These are phyloP conservation scores for Microctenopoma steveboyesi DNA, from an alignment of 2,797 vertebrate genomes.

Conservation along the genomic window DNA sequence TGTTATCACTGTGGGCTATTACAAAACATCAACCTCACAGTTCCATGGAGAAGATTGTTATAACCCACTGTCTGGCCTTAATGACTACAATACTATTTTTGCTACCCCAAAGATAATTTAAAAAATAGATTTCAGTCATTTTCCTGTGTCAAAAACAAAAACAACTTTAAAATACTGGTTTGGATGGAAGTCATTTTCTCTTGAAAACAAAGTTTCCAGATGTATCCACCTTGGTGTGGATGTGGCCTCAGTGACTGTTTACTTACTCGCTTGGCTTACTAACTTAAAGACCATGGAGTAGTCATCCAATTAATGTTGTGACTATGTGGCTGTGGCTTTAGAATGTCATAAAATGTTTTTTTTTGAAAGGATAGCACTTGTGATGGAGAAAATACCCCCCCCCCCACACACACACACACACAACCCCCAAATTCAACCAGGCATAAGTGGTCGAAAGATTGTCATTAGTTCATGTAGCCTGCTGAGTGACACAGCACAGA, in stretches of 20 bases:
- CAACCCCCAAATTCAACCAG: background rate
- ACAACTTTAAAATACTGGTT: slow-evolving; percentile 27
- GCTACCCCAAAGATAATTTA: background rate
- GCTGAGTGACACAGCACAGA: slow-evolving; percentile 70
- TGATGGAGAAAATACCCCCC: slow-evolving; percentile 25
- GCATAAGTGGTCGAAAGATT: slow-evolving; percentile 29
- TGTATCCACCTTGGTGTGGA: slow-evolving; percentile 59
- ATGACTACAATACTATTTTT: background rate
- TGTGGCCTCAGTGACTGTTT: slow-evolving; percentile 58
- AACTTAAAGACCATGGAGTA: slow-evolving; percentile 35
- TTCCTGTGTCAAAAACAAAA: slow-evolving; percentile 21
- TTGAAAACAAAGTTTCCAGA: slow-evolving; percentile 53
- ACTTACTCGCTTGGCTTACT: slow-evolving; percentile 55
- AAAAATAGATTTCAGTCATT: slow-evolving; percentile 3
- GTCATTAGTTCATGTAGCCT: slow-evolving; percentile 69
- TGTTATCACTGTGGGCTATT: too few species aligned
- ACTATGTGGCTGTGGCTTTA: slow-evolving; percentile 57
- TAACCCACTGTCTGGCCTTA: background rate
- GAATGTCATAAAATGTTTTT: slow-evolving; percentile 25
- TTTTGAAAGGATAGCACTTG: background rate
- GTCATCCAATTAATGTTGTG: slow-evolving; percentile 59
- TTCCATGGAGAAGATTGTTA: background rate
- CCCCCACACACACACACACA: too few species aligned
- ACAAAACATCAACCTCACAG: too few species aligned
- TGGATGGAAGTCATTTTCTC: slow-evolving; percentile 46